Percentiles rank a stretch among this genome's conserved stretches.
Conservation (phyloP, 2,797 vertebrate genomes). For the Avahi laniger region DNA sequence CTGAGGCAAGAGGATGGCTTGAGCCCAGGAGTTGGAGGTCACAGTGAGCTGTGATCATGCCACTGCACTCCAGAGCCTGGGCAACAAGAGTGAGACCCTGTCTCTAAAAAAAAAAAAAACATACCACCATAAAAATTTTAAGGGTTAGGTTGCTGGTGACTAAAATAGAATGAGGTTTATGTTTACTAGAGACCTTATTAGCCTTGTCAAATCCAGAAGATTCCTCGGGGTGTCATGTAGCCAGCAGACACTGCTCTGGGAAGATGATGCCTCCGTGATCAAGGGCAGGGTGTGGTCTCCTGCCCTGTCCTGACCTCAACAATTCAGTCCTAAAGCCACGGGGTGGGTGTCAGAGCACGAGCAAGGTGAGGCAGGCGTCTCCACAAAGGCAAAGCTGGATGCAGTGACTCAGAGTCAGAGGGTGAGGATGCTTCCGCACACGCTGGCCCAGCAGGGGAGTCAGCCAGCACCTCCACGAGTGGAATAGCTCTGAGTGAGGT, state of each 20-base stretch:
- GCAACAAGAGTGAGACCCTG: background rate
- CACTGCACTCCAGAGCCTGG: background rate
- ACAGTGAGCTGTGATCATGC: background rate
- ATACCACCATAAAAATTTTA: background rate
- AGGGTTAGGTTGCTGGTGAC: background rate
- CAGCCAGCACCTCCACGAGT: background rate
- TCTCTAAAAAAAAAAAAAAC: background rate
- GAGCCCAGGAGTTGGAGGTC: background rate
- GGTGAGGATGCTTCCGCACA: background rate
- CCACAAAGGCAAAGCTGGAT: background rate
- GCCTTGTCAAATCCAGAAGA: background rate
- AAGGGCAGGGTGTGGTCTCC: background rate
- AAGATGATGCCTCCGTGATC: rapidly evolving
- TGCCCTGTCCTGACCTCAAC: background rate
- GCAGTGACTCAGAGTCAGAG: background rate
- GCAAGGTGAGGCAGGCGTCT: background rate
- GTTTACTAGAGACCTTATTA: background rate
- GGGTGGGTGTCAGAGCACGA: background rate
- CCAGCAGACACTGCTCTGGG: background rate
- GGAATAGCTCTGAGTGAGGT: background rate
- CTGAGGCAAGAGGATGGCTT: background rate
- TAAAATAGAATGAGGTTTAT: background rate
- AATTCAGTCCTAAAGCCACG: background rate
- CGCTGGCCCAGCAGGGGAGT: background rate
- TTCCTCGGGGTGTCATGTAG: background rate